These are phyloP conservation scores for Halocynthia aurantium DNA, from an alignment of 23 tunicate genomes.

Conservation along the genomic window DNA sequence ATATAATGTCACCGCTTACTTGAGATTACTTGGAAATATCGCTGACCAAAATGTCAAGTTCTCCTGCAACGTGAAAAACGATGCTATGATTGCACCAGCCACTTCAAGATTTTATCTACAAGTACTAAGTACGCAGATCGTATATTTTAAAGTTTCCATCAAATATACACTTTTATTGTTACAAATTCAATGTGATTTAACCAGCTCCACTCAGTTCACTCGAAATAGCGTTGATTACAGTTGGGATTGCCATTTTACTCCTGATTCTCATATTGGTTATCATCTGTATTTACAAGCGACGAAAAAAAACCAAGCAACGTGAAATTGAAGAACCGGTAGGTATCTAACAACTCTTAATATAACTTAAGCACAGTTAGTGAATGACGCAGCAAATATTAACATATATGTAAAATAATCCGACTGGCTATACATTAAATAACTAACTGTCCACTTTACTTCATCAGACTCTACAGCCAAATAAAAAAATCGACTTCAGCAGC, in stretches of 20 bases:
- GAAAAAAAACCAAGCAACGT: slow-evolving; percentile 1
- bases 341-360: too few relatives aligned
- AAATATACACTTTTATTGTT: too few relatives aligned
- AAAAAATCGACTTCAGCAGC: too few relatives aligned
- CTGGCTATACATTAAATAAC: too few relatives aligned
- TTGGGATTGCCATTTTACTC: neutral
- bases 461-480: too few relatives aligned
- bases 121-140: too few relatives aligned
- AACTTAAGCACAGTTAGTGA: too few relatives aligned
- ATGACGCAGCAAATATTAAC: too few relatives aligned
- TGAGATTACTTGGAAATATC: slow-evolving; percentile 9
- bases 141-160: too few relatives aligned
- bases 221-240: neutral
- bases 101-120: neutral
- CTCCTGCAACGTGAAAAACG: slow-evolving; percentile 13
- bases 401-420: too few relatives aligned
- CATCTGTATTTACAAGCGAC: neutral
- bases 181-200: neutral
- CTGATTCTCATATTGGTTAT: slow-evolving; percentile 2
- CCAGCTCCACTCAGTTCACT: slow-evolving; percentile 11
- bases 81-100: slow-evolving; percentile 5
- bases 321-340: neutral
- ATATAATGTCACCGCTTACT: slow-evolving; percentile 4
- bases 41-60: slow-evolving; percentile 2
- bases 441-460: too few relatives aligned